phyloP scores from a whole-genome alignment of 2,113 vertebrate species.

The Etheostoma cragini region DNA sequence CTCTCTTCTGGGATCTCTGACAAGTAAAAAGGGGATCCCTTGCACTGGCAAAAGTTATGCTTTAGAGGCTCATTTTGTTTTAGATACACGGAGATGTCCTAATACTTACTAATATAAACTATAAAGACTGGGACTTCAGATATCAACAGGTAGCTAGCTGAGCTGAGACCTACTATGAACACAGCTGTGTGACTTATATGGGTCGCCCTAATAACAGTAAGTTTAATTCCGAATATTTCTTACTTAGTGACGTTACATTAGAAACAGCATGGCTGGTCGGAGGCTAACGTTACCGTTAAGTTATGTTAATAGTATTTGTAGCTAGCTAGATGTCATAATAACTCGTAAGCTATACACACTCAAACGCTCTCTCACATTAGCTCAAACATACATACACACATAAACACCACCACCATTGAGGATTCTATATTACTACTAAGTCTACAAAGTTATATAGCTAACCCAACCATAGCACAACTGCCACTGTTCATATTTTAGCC shows the following conservation, averaged over 20 bases:
- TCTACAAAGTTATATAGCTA: slow-evolving; percentile 1
- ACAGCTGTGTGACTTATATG: slow-evolving; percentile 25
- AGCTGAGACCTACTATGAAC: slow-evolving; percentile 22
- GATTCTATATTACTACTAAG: slow-evolving; percentile 14
- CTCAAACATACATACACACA: background rate
- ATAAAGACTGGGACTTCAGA: slow-evolving; percentile 10
- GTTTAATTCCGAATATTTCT: background rate
- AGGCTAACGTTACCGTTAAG: background rate
- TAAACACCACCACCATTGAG: slow-evolving; percentile 11
- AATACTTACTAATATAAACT: slow-evolving; percentile 4
- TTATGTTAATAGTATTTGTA: slow-evolving; percentile 19
- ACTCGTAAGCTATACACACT: slow-evolving; percentile 2
- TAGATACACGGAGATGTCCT: slow-evolving; percentile 18
- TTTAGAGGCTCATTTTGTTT: slow-evolving; percentile 7
- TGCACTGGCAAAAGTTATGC: slow-evolving; percentile 1
- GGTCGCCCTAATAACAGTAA: slow-evolving; percentile 15
- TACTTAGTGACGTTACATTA: background rate
- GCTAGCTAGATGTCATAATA: slow-evolving; percentile 37
- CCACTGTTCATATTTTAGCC: background rate
- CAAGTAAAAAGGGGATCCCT: background rate
- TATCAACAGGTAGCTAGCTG: slow-evolving; percentile 74
- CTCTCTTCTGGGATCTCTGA: background rate
- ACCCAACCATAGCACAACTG: background rate
- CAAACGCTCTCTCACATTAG: background rate
- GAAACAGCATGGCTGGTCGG: slow-evolving; percentile 25